A percentile compares a stretch with the other conserved stretches of the same genome.
These are phyloP conservation scores for Meganola albula DNA, from an alignment of 2,888 invertebrate genomes.

Conservation along the genomic window DNA sequence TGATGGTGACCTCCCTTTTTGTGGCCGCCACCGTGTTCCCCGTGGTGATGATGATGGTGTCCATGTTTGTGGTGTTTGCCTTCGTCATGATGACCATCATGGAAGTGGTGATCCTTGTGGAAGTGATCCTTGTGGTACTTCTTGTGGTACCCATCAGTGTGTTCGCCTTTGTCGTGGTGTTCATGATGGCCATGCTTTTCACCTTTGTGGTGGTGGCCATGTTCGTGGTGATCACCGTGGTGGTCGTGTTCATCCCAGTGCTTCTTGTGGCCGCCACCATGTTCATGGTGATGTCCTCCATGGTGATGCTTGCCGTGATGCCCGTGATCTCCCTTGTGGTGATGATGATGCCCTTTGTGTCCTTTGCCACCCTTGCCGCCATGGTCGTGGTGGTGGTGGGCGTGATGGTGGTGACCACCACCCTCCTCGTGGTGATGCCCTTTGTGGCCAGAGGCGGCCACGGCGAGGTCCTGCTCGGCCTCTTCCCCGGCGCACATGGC, in stretches of 20 bases:
- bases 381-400: conserved; percentile 71
- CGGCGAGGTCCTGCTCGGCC: conserved; percentile 86
- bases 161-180: conserved; percentile 90
- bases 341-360: conserved; percentile 87
- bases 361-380: conserved; percentile 71
- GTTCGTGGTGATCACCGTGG: conserved; percentile 86
- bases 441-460: conserved; percentile 49
- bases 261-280: conserved; percentile 84
- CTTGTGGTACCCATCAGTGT: conserved; percentile 88
- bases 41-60: conserved; percentile 84
- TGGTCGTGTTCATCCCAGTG: conserved; percentile 73
- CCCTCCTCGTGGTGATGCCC: conserved; percentile 29
- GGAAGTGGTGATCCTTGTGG: conserved; percentile 92
- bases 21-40: conserved; percentile 84
- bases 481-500: conserved; percentile 84
- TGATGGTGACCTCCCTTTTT: conserved; percentile 89
- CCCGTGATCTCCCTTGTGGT: conserved; percentile 86
- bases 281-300: conserved; percentile 77
- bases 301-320: conserved; percentile 87
- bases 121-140: conserved; percentile 92
- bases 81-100: conserved; percentile 89
- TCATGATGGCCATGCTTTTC: conserved; percentile 89
- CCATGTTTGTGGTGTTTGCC: conserved; percentile 90
- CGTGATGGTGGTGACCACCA: conserved; percentile 85
- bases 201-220: conserved; percentile 86